Conservation (phyloP, 2,797 vertebrate genomes). For the Chelonia mydas region DNA sequence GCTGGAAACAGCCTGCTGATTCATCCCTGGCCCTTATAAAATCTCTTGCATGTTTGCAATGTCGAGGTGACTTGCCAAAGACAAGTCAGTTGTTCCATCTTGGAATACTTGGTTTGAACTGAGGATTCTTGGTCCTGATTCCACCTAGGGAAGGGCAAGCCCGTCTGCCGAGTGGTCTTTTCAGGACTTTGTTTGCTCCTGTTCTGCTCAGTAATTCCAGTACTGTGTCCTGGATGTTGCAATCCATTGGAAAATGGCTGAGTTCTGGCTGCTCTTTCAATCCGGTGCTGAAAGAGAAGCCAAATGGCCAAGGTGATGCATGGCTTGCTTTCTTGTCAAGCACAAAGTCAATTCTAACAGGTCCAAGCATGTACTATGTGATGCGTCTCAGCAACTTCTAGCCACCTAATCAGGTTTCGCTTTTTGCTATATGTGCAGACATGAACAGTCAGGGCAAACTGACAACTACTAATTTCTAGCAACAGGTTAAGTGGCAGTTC, state of each 20-base stretch:
- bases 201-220: not conserved
- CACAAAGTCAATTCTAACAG: not conserved
- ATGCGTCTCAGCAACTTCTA: too few species aligned
- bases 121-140: not conserved
- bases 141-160: not conserved
- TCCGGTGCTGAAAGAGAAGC: not conserved
- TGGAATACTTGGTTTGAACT: not conserved
- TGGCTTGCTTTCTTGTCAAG: not conserved
- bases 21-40: not conserved
- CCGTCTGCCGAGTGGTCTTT: not conserved
- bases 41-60: not conserved
- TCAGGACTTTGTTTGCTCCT: not conserved
- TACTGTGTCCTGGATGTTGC: not conserved
- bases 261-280: not conserved
- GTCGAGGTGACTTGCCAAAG: not conserved
- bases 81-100: not conserved
- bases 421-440: not conserved
- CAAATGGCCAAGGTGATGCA: not conserved
- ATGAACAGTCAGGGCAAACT: not conserved
- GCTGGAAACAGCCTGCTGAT: not conserved
- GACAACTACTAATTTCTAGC: not conserved
- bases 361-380: not conserved
- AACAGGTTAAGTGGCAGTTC: not conserved
- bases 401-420: not conserved
- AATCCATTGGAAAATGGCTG: not conserved